Base-by-base conservation (phyloP, 2,888 invertebrate genomes). In the Adelphocoris suturalis region DNA sequence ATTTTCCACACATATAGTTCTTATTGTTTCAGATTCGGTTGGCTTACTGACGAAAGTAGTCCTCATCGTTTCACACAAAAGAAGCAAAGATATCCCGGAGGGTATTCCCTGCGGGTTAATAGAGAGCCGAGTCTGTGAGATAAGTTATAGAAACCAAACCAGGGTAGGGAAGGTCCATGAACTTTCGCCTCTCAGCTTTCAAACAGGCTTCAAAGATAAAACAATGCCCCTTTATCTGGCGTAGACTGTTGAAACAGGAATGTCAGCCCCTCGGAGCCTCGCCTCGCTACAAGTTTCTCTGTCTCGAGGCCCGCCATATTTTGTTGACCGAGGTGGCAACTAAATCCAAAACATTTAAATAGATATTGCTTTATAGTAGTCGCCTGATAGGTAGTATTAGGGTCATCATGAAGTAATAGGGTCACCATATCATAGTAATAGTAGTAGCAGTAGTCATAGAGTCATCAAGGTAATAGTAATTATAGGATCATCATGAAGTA, bases 101-200 rank as follows among this genome's bases (percentile, higher is more conserved):
- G 68, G 68, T 19, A 13, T 13, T 9, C 23, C 78, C 37, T 46
- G 46, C 11, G 46, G 78, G 78, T 78, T 46, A 78, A 7, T 28
- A 78, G 52, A 52, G 82, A 82, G 48, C 47, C 27, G 0, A 19
- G 82, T 12, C 68, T 52, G 14, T 28, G 37, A 37, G 37, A 37
- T 37, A 37, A 85, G 85, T 61, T 85, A 85, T 61, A 28, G 27
- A 85, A 37, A 61, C 28, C 37, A 61, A 85, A 85, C 85, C 85
- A 61, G 82, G 85, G 76, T 75, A 28, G 48, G 76, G 76, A 28
- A 81, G 89, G 89, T 89, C 89, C 89, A 84, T 89, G 89, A 89
- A 89, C 89, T 89, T 89, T 89, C 89, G 81, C 89, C 89, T 84
- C 82, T 76, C 47, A 61, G 89, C 89, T 89, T 89, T 89, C 81